Conservation (phyloP, 2,888 invertebrate genomes). For the Microdon myrmicae region DNA sequence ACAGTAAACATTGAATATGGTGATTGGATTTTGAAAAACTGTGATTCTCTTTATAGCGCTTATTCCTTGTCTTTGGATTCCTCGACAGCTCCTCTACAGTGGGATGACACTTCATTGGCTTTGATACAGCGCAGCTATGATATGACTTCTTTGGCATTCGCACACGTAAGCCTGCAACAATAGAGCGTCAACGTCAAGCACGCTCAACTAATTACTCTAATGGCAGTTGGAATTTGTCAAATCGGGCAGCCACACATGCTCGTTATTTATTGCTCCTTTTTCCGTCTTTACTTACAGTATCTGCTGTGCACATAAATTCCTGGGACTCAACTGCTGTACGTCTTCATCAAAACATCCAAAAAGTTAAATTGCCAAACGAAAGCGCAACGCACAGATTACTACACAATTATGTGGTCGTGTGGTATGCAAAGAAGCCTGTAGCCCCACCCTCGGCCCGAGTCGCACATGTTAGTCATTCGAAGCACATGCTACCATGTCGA, state of each 20-base stretch:
- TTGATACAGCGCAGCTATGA: no score
- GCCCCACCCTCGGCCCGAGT: background rate
- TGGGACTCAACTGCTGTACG: slow-evolving; percentile 31
- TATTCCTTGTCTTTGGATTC: no score
- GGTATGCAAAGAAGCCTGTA: slow-evolving; percentile 18
- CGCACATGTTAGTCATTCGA: slow-evolving; percentile 21
- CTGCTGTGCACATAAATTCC: slow-evolving; percentile 40
- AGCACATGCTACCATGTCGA: slow-evolving; percentile 41
- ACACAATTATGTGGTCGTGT: slow-evolving; percentile 44
- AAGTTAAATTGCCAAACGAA: slow-evolving; percentile 34
- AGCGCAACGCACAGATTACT: slow-evolving; percentile 27
- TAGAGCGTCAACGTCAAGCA: no score
- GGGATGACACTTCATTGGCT: no score
- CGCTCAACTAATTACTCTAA: slow-evolving; percentile 50
- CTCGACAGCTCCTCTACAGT: no score
- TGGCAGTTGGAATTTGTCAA: slow-evolving; percentile 46
- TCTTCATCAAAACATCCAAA: slow-evolving; percentile 37
- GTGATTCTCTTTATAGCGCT: no score
- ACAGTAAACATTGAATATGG: no score
- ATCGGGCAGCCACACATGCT: slow-evolving; percentile 39
- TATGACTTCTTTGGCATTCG: no score
- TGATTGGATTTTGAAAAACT: no score
- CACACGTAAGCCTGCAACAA: no score
- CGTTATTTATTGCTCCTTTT: slow-evolving; percentile 35
- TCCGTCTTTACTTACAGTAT: slow-evolving; percentile 14